phyloP scores from a whole-genome alignment of 2,113 vertebrate species.

The Silurus asotus region DNA sequence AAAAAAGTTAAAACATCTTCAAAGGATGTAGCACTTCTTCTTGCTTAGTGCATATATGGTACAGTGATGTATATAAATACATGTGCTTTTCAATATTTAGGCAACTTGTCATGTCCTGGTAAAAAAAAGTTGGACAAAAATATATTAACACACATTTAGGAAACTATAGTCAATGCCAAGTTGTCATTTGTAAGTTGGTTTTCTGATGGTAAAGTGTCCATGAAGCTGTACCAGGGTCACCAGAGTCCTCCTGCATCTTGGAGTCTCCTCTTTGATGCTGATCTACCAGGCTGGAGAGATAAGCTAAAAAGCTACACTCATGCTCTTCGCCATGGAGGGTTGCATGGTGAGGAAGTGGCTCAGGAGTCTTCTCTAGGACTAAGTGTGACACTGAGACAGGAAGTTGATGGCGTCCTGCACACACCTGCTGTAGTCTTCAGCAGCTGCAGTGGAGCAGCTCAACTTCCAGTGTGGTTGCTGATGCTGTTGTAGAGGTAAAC shows the following conservation, averaged over 20 bases:
- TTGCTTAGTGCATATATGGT: neutral
- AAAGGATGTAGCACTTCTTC: neutral
- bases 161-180: slow-evolving; percentile 60
- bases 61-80: neutral
- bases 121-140: neutral
- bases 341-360: slow-evolving; percentile 36
- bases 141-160: slow-evolving; percentile 33
- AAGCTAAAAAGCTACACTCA: slow-evolving; percentile 20
- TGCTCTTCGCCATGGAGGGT: slow-evolving; percentile 24
- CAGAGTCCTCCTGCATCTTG: slow-evolving; percentile 60
- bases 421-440: slow-evolving; percentile 53
- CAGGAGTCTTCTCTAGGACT: slow-evolving; percentile 48
- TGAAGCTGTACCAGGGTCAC: slow-evolving; percentile 73
- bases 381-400: slow-evolving; percentile 43
- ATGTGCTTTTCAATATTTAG: slow-evolving; percentile 2
- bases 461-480: slow-evolving; percentile 57
- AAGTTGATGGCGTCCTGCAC: slow-evolving; percentile 55
- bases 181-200: slow-evolving; percentile 53
- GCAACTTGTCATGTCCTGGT: slow-evolving; percentile 24
- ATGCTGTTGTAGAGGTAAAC: slow-evolving; percentile 47
- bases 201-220: slow-evolving; percentile 3
- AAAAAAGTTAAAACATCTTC: neutral
- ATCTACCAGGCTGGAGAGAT: slow-evolving; percentile 39
- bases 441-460: slow-evolving; percentile 42
- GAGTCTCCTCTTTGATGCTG: slow-evolving; percentile 56